Conservation (phyloP, 2,888 invertebrate genomes). For the Cylindroiulus punctatus region DNA sequence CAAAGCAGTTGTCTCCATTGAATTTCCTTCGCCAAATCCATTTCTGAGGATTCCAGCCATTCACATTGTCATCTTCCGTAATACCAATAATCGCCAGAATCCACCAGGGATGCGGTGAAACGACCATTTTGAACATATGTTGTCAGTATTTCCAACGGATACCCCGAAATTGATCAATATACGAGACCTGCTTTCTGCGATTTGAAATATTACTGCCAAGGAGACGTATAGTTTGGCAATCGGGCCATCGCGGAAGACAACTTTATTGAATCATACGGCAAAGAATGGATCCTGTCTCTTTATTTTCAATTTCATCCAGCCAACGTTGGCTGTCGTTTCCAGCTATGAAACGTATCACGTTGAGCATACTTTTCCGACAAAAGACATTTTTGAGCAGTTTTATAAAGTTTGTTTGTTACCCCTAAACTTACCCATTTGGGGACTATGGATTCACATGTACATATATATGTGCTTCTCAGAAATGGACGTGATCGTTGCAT, state of each 20-base stretch:
- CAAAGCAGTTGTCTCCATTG: constrained; percentile 34
- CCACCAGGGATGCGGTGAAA: constrained; percentile 3
- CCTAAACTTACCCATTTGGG: not conserved
- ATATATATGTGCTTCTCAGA: not conserved
- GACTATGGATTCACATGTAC: not conserved
- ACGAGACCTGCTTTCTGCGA: constrained; percentile 28
- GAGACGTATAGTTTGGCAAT: not conserved
- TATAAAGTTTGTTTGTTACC: constrained; percentile 23
- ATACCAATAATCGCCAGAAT: constrained; percentile 25
- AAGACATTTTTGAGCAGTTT: not conserved
- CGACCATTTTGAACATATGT: constrained; percentile 16
- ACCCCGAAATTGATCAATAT: constrained; percentile 1
- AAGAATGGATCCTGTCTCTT: not conserved
- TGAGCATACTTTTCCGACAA: not conserved
- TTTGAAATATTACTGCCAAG: not conserved
- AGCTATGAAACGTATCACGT: not conserved
- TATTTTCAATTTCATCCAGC: not conserved
- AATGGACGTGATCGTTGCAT: not conserved
- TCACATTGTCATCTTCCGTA: constrained; percentile 22
- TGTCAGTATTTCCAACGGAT: not conserved
- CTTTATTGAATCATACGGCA: constrained; percentile 1
- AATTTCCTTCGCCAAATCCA: not conserved
- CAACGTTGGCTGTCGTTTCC: constrained; percentile 6
- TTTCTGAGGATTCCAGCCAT: not conserved
- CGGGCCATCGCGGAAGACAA: not conserved